Percentiles rank a stretch among this genome's conserved stretches.
Evolutionary conservation across 2,888 invertebrate genomes (phyloP).

Genomic region (Ormyrus rosae): DNA sequence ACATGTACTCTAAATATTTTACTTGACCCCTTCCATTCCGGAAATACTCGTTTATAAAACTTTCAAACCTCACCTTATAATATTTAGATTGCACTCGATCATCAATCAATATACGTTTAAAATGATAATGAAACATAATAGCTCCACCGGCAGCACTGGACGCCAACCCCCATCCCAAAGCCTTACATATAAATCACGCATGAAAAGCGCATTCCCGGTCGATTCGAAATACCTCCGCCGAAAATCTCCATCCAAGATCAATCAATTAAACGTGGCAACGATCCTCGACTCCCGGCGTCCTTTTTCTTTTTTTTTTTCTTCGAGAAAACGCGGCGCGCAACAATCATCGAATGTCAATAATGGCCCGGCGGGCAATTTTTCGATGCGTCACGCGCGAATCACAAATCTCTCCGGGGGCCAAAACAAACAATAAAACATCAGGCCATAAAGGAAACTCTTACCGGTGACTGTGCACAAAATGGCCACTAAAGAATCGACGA

Average conservation of each 20-base stretch:
- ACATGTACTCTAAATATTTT: too few relatives aligned
- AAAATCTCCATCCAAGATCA: slow-evolving; percentile 2
- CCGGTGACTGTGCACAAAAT: slow-evolving; percentile 45
- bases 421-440: slow-evolving; percentile 42
- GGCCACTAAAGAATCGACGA: slow-evolving; percentile 41
- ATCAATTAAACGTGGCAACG: not conserved
- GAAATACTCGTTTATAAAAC: too few relatives aligned
- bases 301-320: not conserved
- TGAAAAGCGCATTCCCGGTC: not conserved
- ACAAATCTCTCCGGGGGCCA: slow-evolving; percentile 44
- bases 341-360: slow-evolving; percentile 24
- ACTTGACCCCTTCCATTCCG: too few relatives aligned
- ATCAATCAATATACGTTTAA: too few relatives aligned
- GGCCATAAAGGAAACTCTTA: slow-evolving; percentile 30
- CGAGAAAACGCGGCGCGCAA: not conserved
- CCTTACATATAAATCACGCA: not conserved
- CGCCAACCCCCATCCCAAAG: not conserved
- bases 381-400: slow-evolving; percentile 48
- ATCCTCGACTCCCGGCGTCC: not conserved
- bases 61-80: too few relatives aligned
- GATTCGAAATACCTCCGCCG: too few relatives aligned
- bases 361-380: slow-evolving; percentile 27
- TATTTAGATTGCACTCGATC: too few relatives aligned
- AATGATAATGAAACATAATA: too few relatives aligned
- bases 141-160: too few relatives aligned